A percentile compares a stretch with the other conserved stretches of the same genome.
Conservation (phyloP, 2,113 vertebrate genomes). For the Pycnonotus jocosus region DNA sequence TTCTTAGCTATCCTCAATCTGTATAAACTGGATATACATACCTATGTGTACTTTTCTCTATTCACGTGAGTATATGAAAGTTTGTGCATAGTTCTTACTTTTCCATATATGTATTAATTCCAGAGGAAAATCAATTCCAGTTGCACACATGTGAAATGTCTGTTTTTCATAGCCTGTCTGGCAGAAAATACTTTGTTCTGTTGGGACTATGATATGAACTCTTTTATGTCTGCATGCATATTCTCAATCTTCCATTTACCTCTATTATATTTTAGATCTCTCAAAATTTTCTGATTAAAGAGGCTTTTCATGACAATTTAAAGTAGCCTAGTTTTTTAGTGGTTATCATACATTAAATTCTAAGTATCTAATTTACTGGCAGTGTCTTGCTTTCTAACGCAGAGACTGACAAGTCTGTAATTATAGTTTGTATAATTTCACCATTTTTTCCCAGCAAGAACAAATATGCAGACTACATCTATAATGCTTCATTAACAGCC, state of each 20-base stretch:
- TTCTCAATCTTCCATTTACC: not conserved
- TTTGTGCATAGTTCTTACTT: not conserved
- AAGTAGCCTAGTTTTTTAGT: not conserved
- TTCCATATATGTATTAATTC: not conserved
- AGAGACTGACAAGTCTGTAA: not conserved
- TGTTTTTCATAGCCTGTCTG: constrained; percentile 26
- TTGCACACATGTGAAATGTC: not conserved
- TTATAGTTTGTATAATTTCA: not conserved
- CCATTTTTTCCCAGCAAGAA: not conserved
- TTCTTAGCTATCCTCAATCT: not conserved
- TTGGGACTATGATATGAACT: not conserved
- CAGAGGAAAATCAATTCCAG: constrained; percentile 16
- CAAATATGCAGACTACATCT: not conserved
- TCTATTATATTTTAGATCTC: not conserved
- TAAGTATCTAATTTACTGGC: not conserved
- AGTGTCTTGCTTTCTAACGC: not conserved
- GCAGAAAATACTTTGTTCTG: constrained; percentile 20
- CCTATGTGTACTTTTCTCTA: not conserved
- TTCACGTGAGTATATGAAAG: not conserved
- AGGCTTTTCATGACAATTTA: not conserved
- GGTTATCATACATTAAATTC: not conserved
- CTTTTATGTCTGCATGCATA: not conserved
- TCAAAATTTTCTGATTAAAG: not conserved
- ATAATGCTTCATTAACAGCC: not conserved
- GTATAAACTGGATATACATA: not conserved